These are phyloP conservation scores for Xanthostigma xanthostigma DNA, from an alignment of 2,888 invertebrate species.

Conservation along the genomic window DNA sequence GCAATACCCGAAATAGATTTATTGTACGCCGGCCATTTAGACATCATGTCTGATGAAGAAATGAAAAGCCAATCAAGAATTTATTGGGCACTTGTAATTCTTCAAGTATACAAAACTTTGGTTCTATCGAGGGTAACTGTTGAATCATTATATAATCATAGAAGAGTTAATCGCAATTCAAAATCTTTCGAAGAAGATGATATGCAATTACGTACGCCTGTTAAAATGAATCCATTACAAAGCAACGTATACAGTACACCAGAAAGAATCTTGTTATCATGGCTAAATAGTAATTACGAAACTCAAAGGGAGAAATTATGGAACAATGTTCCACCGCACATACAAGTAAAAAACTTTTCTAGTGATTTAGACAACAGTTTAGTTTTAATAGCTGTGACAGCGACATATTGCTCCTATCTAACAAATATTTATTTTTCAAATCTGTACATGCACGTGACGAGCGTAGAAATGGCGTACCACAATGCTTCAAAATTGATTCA, in stretches of 20 bases:
- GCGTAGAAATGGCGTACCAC: slow-evolving; percentile 32
- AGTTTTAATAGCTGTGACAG: slow-evolving; percentile 36
- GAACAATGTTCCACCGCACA: slow-evolving; percentile 5
- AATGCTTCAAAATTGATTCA: slow-evolving; percentile 40
- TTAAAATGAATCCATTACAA: not conserved
- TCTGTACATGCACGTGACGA: slow-evolving; percentile 28
- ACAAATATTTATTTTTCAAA: slow-evolving; percentile 29
- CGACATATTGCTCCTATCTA: slow-evolving; percentile 43
- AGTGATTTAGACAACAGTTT: slow-evolving; percentile 38
- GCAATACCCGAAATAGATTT: too few relatives aligned
- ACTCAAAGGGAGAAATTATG: slow-evolving; percentile 27
- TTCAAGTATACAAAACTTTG: slow-evolving; percentile 44
- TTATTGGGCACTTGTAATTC: slow-evolving; percentile 44
- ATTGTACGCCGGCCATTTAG: slow-evolving; percentile 8
- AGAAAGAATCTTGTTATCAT: slow-evolving; percentile 25
- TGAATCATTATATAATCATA: slow-evolving; percentile 27
- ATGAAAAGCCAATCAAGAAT: slow-evolving; percentile 14
- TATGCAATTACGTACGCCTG: not conserved
- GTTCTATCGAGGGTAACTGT: slow-evolving; percentile 34
- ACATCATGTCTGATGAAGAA: slow-evolving; percentile 21
- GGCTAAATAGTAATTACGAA: slow-evolving; percentile 28
- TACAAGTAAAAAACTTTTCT: slow-evolving; percentile 28
- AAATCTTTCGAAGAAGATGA: not conserved
- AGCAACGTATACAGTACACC: slow-evolving; percentile 2
- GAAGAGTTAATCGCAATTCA: slow-evolving; percentile 19